Percentiles rank a stretch among this genome's conserved stretches.
Evolutionary conservation across 2,113 vertebrate genomes (phyloP).

Genomic region (Sylvia atricapilla): DNA sequence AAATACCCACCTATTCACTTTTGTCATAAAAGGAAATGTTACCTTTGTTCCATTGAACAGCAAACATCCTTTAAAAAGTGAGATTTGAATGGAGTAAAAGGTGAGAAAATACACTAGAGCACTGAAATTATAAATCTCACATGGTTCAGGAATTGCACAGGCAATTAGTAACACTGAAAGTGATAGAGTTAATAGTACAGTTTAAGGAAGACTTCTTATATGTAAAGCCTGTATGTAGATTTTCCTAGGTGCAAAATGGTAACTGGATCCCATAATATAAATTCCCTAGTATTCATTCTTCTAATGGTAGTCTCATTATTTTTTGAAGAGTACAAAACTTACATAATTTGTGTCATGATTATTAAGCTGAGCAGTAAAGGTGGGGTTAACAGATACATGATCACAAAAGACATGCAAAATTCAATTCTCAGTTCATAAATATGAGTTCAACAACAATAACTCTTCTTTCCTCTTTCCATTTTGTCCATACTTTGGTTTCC

Average conservation of each 20-base stretch:
- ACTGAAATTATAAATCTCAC: neutral
- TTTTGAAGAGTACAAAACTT: neutral
- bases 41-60: neutral
- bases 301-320: neutral
- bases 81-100: neutral
- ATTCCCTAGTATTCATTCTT: neutral
- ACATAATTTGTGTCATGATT: neutral
- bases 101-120: neutral
- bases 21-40: neutral
- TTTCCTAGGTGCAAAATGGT: neutral
- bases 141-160: neutral
- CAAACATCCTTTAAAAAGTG: neutral
- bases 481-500: neutral
- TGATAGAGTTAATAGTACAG: neutral
- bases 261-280: neutral
- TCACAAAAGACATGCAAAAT: neutral
- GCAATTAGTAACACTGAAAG: neutral
- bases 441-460: neutral
- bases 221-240: neutral
- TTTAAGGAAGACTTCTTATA: neutral
- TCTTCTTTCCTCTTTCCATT: neutral
- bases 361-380: neutral
- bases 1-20: neutral
- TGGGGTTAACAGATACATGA: neutral
- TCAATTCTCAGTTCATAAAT: neutral